These are phyloP conservation scores for Protomyctophum bolini DNA, from an alignment of 2,113 vertebrate genomes.

Conservation along the genomic window DNA sequence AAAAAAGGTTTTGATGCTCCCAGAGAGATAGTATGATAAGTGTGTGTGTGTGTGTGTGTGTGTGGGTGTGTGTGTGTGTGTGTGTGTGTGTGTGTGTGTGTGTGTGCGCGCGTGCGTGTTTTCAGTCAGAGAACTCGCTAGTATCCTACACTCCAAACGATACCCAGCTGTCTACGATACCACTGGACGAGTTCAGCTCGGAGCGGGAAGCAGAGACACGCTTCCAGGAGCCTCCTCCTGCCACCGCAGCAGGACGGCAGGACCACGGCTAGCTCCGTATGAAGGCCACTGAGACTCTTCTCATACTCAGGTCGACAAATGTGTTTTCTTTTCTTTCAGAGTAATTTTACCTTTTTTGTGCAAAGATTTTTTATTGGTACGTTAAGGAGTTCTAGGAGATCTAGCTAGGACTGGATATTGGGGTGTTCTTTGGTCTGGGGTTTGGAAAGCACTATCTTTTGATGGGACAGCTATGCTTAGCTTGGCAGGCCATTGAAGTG, in stretches of 20 bases:
- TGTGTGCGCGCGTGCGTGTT: conserved; percentile 10
- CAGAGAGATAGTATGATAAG: too few species aligned
- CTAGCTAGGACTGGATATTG: conserved; percentile 39
- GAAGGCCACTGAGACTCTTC: conserved; percentile 72
- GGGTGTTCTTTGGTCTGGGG: conserved; percentile 33
- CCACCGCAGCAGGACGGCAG: conserved; percentile 48
- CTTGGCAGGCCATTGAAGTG: conserved; percentile 43
- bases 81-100: conserved; percentile 14
- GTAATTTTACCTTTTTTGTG: conserved; percentile 71
- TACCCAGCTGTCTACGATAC: conserved; percentile 84
- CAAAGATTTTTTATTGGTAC: conserved; percentile 70
- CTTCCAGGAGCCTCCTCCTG: conserved; percentile 62
- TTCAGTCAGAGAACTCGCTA: conserved; percentile 63
- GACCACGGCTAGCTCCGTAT: conserved; percentile 69
- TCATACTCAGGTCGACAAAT: conserved; percentile 91
- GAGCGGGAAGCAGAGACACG: conserved; percentile 74
- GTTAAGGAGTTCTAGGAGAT: conserved; percentile 62
- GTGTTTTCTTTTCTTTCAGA: conserved; percentile 80
- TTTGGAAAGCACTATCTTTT: conserved; percentile 38
- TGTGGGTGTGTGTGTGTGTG: background rate
- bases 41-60: background rate
- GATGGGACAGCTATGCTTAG: conserved; percentile 34
- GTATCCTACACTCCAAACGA: conserved; percentile 63
- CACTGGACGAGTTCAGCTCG: conserved; percentile 81
- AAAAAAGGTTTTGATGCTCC: too few species aligned